Percentiles rank a stretch among this genome's conserved stretches.
phyloP scores from a whole-genome alignment of 2,113 vertebrate species.

The Eupsittula cactorum region DNA sequence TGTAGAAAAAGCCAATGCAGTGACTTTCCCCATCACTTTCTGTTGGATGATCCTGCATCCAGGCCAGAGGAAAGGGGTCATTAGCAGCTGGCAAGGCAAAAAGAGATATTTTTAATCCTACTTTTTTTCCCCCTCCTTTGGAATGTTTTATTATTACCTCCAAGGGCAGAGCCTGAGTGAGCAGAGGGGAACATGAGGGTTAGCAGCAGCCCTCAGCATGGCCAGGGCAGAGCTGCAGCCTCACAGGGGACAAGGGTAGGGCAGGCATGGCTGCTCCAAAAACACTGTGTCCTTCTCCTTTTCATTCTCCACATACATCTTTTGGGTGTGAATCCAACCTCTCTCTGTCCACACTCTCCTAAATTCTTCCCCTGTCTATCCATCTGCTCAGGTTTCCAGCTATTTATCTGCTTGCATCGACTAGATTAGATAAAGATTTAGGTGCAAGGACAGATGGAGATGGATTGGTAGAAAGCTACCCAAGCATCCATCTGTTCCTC shows the following conservation, averaged over 20 bases:
- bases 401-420: neutral
- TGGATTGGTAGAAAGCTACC: conserved; percentile 1
- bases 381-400: neutral
- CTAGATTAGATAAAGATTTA: conserved; percentile 24
- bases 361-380: neutral
- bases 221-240: neutral
- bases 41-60: neutral
- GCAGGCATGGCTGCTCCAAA: neutral
- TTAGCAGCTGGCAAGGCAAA: neutral
- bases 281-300: neutral
- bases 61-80: neutral
- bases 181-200: neutral
- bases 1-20: neutral
- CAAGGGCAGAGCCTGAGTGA: fast-evolving
- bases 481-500: conserved; percentile 31
- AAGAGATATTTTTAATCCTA: neutral
- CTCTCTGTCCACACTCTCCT: neutral
- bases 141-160: neutral
- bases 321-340: neutral
- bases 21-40: neutral
- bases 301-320: neutral
- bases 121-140: neutral
- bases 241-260: neutral
- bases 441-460: conserved; percentile 30
- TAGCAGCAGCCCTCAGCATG: neutral